Conservation (phyloP, 2,888 invertebrate genomes). For the Troides aeacus region DNA sequence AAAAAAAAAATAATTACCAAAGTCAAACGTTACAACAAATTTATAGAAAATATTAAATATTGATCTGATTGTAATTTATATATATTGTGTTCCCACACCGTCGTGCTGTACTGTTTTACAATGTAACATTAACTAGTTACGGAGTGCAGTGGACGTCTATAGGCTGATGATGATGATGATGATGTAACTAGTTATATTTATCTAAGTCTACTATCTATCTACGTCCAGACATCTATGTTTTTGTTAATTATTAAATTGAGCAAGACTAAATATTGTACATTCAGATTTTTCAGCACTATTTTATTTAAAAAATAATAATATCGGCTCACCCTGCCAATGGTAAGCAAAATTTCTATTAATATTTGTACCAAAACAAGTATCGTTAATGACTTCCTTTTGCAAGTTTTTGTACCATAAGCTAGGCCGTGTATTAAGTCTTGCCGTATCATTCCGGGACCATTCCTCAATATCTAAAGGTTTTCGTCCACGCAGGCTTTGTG, state of each 20-base stretch:
- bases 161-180: too few relatives aligned
- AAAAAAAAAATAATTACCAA: background rate
- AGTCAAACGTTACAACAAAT: background rate
- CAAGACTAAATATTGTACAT: too few relatives aligned
- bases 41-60: background rate
- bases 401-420: slow-evolving; percentile 66
- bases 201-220: too few relatives aligned
- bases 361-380: slow-evolving; percentile 64
- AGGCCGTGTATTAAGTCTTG: slow-evolving; percentile 48
- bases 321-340: slow-evolving; percentile 69
- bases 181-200: too few relatives aligned
- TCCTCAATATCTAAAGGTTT: slow-evolving; percentile 44
- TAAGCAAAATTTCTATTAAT: slow-evolving; percentile 72
- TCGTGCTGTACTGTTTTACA: too few relatives aligned
- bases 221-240: too few relatives aligned
- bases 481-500: slow-evolving; percentile 46
- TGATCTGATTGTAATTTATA: too few relatives aligned
- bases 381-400: slow-evolving; percentile 44
- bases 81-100: too few relatives aligned
- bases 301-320: background rate
- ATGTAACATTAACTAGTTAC: too few relatives aligned
- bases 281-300: too few relatives aligned
- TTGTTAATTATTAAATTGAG: too few relatives aligned
- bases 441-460: slow-evolving; percentile 57
- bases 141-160: too few relatives aligned